These are phyloP conservation scores for Heliconius erato DNA, from an alignment of 2,888 invertebrate species.

Conservation along the genomic window DNA sequence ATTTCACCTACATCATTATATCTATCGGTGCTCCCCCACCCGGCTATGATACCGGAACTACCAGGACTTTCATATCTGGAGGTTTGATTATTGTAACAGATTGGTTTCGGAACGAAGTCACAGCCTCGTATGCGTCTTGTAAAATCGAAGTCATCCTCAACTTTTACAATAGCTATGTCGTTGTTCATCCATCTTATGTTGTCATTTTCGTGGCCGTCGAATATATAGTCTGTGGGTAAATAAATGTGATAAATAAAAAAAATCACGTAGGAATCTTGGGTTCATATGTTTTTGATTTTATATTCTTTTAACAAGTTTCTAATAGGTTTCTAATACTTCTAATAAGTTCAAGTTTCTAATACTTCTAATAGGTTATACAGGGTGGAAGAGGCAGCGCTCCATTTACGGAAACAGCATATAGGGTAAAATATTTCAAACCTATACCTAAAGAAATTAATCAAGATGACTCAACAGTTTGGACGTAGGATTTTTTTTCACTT, in stretches of 20 bases:
- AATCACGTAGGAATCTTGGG: too few relatives aligned
- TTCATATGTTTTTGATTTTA: too few relatives aligned
- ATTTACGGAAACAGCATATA: too few relatives aligned
- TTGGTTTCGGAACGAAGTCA: conserved; percentile 72
- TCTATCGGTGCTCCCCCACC: conserved; percentile 73
- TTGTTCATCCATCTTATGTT: conserved; percentile 81
- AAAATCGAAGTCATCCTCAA: conserved; percentile 77
- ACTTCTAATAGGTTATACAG: too few relatives aligned
- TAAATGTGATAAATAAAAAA: not conserved
- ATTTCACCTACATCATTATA: conserved; percentile 70
- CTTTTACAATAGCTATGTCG: conserved; percentile 75
- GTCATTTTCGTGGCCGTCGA: conserved; percentile 78
- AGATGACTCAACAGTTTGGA: too few relatives aligned
- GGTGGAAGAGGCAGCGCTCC: too few relatives aligned
- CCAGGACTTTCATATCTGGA: conserved; percentile 73
- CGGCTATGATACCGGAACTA: conserved; percentile 67
- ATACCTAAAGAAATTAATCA: too few relatives aligned
- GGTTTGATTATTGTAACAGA: conserved; percentile 75
- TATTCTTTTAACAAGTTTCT: too few relatives aligned
- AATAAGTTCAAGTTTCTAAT: too few relatives aligned
- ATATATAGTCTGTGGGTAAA: conserved; percentile 67
- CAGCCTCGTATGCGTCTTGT: conserved; percentile 71
- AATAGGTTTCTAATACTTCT: too few relatives aligned
- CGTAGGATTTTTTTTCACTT: too few relatives aligned
- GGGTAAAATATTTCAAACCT: too few relatives aligned